These are phyloP conservation scores for Alauda arvensis DNA, from an alignment of 2,797 vertebrate genomes.

Conservation along the genomic window DNA sequence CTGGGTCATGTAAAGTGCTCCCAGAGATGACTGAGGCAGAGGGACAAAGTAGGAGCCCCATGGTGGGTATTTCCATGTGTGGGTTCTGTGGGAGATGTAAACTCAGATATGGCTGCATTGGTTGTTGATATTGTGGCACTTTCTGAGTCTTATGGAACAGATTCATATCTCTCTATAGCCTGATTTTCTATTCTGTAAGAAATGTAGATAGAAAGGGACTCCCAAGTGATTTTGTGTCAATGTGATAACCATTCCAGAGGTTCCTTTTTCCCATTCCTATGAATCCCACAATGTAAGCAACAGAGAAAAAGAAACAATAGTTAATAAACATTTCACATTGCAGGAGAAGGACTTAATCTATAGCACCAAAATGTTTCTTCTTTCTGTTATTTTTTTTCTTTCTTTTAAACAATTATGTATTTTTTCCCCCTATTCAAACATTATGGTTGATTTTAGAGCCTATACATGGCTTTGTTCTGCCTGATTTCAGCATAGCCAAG, in stretches of 20 bases:
- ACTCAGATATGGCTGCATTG: neutral
- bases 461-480: neutral
- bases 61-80: rapidly evolving
- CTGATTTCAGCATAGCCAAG: neutral
- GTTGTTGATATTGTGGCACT: neutral
- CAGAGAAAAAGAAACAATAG: neutral
- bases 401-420: neutral
- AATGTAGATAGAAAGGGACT: neutral
- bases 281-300: neutral
- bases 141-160: neutral
- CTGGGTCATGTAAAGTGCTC: neutral
- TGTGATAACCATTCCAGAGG: neutral
- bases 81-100: neutral
- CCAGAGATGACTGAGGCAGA: neutral
- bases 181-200: neutral
- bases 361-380: neutral
- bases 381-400: neutral
- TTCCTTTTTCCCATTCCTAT: neutral
- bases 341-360: neutral
- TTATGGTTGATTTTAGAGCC: neutral
- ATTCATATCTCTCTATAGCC: neutral
- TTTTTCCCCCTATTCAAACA: neutral
- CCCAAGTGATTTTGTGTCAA: neutral
- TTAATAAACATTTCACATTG: neutral
- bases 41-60: neutral